Evolutionary conservation across 2,113 vertebrate species (phyloP).

Genomic region (Nansenia antarctica): DNA sequence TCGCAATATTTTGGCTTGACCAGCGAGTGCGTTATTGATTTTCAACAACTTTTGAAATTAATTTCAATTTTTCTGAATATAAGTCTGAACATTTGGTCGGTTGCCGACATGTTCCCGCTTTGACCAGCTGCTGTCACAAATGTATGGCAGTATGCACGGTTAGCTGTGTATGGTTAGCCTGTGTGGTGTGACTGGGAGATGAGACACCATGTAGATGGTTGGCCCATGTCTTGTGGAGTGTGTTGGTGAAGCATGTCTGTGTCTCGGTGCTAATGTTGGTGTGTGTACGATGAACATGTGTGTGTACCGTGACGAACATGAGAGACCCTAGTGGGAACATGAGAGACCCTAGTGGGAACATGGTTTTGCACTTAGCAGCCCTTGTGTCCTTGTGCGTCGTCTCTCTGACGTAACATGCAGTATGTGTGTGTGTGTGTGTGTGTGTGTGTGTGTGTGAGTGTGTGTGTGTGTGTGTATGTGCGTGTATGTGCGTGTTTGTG

Average conservation of each 20-base stretch:
- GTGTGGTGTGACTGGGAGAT: not conserved
- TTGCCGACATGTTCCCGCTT: too few species aligned
- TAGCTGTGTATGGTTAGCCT: not conserved
- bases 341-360: slow-evolving; percentile 19
- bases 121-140: too few species aligned
- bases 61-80: too few species aligned
- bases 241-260: too few species aligned
- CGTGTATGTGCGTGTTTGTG: too few species aligned
- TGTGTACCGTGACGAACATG: slow-evolving; percentile 4
- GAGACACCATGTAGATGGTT: too few species aligned
- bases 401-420: not conserved
- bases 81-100: too few species aligned
- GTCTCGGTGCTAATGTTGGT: not conserved
- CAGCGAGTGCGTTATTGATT: too few species aligned
- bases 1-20: too few species aligned
- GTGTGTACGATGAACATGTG: not conserved
- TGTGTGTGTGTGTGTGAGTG: slow-evolving; percentile 16
- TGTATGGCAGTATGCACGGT: too few species aligned
- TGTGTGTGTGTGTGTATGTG: not conserved
- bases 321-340: slow-evolving; percentile 1
- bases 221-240: too few species aligned
- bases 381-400: not conserved
- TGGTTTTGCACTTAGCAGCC: slow-evolving; percentile 34
- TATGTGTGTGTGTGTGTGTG: slow-evolving; percentile 11
- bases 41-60: too few species aligned